phyloP scores from a whole-genome alignment of 2,797 vertebrate species.

The Spheniscus humboldti region DNA sequence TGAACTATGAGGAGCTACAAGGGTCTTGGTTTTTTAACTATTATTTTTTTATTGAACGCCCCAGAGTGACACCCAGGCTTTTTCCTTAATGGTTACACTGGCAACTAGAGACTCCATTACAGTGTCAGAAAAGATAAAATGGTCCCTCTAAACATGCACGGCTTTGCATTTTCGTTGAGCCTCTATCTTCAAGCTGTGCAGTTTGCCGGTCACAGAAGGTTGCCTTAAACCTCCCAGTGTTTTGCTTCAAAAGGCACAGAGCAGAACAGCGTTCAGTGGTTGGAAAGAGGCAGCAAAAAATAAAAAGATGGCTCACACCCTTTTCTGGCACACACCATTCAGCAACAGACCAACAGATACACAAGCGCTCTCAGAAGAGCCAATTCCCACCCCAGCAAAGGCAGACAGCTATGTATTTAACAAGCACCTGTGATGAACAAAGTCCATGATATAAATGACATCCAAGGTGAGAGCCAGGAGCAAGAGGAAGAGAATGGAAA shows the following conservation, averaged over 20 bases:
- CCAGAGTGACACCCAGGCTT: not conserved
- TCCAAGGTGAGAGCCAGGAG: not conserved
- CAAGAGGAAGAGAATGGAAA: not conserved
- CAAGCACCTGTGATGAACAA: not conserved
- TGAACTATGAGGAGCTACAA: not conserved
- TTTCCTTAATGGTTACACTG: not conserved
- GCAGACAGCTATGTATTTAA: not conserved
- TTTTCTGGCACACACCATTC: not conserved
- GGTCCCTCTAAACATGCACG: not conserved
- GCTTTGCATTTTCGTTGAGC: not conserved
- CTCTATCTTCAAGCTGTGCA: not conserved
- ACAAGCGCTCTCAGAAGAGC: not conserved
- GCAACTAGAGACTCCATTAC: not conserved
- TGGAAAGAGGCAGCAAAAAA: not conserved
- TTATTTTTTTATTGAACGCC: not conserved
- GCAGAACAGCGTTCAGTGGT: not conserved
- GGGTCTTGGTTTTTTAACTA: not conserved
- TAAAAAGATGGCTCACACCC: not conserved
- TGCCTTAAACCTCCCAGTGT: not conserved
- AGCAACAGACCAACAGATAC: not conserved
- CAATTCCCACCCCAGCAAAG: not conserved
- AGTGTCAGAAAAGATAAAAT: not conserved
- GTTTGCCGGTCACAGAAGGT: not conserved
- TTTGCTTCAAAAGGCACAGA: constrained; percentile 15
- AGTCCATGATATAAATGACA: not conserved